Evolutionary conservation across 2,888 invertebrate genomes (phyloP).

Genomic region (Cataglyphis albicans): DNA sequence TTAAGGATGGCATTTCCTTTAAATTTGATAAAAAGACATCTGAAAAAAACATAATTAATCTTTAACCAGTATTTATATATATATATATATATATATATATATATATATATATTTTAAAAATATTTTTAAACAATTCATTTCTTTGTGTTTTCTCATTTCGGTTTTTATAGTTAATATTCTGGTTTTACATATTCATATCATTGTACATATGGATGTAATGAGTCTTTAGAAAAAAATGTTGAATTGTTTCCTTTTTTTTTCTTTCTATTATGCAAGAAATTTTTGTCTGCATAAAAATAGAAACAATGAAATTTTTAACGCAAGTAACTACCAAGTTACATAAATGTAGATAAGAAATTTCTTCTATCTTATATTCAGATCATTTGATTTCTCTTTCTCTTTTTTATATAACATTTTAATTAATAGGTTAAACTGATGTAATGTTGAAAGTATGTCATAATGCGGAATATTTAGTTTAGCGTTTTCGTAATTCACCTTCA

Average conservation of each 20-base stretch:
- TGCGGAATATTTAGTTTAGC: background rate
- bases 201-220: background rate
- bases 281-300: background rate
- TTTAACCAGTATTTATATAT: background rate
- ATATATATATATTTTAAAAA: background rate
- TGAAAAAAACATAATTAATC: conserved; percentile 24
- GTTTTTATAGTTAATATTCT: background rate
- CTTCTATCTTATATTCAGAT: background rate
- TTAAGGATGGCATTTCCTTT: conserved; percentile 89
- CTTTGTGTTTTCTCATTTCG: background rate
- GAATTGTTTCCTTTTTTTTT: background rate
- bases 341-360: background rate
- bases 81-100: background rate
- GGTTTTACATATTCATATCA: background rate
- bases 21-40: conserved; percentile 91
- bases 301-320: background rate
- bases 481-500: background rate
- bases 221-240: background rate
- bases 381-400: background rate
- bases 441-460: background rate
- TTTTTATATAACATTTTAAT: background rate
- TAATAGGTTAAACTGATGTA: background rate
- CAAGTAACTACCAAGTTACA: background rate
- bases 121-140: background rate
- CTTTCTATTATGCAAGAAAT: background rate